These are phyloP conservation scores for Strix occidentalis DNA, from an alignment of 2,797 vertebrate genomes.

Conservation along the genomic window DNA sequence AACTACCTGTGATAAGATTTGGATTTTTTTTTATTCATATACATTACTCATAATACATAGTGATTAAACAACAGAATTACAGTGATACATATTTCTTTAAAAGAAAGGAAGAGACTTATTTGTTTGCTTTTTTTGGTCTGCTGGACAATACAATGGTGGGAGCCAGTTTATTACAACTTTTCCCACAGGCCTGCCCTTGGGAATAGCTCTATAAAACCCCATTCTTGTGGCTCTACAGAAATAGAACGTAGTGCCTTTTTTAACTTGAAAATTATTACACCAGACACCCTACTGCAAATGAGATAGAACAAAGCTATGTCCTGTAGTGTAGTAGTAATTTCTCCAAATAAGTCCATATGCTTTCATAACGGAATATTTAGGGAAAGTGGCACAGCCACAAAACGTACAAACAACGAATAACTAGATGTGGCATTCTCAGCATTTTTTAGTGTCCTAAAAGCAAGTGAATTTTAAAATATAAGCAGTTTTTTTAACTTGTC, in stretches of 20 bases:
- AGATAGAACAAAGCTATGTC: constrained; percentile 20
- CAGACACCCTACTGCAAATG: neutral
- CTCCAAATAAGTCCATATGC: neutral
- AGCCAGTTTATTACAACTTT: constrained; percentile 67
- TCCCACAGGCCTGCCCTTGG: constrained; percentile 65
- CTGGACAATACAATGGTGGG: constrained; percentile 75
- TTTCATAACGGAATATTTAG: neutral
- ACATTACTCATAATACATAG: neutral
- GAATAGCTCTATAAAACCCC: constrained; percentile 63
- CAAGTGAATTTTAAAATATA: neutral
- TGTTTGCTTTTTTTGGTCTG: constrained; percentile 61
- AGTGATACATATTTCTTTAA: constrained; percentile 17
- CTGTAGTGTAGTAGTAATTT: neutral
- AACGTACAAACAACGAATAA: constrained; percentile 4
- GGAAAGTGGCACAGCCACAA: neutral
- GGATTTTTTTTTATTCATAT: neutral
- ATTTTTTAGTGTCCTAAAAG: neutral
- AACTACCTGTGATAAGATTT: neutral
- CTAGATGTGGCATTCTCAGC: neutral
- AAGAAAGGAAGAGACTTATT: constrained; percentile 57
- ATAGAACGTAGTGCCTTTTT: constrained; percentile 60
- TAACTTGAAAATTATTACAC: constrained; percentile 23
- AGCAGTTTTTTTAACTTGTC: neutral
- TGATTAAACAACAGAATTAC: neutral
- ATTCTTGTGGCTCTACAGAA: constrained; percentile 41